These are phyloP conservation scores for Pardalotus punctatus DNA, from an alignment of 2,113 vertebrate genomes.

Conservation along the genomic window DNA sequence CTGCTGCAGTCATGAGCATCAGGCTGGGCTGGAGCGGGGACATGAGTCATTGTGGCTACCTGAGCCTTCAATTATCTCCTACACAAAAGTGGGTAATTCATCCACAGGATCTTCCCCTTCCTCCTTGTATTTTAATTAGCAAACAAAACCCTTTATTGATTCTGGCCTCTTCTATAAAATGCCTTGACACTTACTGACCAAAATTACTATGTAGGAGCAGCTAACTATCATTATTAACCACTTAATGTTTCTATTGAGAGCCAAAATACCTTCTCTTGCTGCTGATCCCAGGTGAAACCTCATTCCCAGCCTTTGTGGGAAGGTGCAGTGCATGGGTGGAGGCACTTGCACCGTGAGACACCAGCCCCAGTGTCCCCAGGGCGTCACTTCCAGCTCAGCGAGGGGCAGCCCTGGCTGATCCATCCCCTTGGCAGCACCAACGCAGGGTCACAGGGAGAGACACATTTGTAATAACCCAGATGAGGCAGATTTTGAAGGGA, in stretches of 20 bases:
- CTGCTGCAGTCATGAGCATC: conserved; percentile 28
- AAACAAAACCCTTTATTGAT: background rate
- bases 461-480: rapidly evolving
- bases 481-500: background rate
- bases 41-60: conserved; percentile 35
- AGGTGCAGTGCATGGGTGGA: background rate
- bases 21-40: background rate
- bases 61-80: background rate
- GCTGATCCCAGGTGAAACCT: background rate
- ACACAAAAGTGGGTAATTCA: background rate
- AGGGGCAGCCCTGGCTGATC: background rate
- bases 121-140: background rate
- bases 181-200: background rate
- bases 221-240: background rate
- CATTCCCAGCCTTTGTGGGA: background rate
- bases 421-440: background rate
- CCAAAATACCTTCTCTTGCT: background rate
- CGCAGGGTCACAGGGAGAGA: rapidly evolving
- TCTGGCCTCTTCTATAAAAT: background rate
- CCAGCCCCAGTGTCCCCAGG: background rate
- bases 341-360: rapidly evolving
- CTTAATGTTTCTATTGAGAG: background rate
- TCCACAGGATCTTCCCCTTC: background rate
- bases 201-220: background rate
- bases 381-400: background rate